Conservation (phyloP, 2,888 invertebrate species). For the Catocala fraxini region DNA sequence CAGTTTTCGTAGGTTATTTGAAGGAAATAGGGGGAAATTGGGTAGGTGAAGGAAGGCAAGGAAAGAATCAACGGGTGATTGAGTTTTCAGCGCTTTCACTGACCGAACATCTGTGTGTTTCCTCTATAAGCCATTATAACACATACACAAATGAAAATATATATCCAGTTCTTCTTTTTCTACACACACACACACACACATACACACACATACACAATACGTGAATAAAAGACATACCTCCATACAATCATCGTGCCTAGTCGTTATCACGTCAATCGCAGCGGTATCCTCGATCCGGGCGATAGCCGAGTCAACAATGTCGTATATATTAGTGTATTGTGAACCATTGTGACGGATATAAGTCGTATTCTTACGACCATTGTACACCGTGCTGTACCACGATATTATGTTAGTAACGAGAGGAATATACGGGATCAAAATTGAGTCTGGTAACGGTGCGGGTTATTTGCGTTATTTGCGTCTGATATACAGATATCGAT, state of each 20-base stretch:
- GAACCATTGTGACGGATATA: conserved; percentile 41
- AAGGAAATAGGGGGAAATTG: too few species aligned
- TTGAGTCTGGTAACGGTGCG: not conserved
- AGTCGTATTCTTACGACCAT: conserved; percentile 21
- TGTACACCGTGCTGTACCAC: conserved; percentile 8
- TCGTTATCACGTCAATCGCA: conserved; percentile 17
- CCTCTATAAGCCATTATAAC: too few species aligned
- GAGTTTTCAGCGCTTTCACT: too few species aligned
- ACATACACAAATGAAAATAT: too few species aligned
- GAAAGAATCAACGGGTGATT: too few species aligned
- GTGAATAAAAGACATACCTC: not conserved
- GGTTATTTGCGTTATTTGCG: too few species aligned
- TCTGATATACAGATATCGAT: too few species aligned
- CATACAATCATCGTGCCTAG: not conserved
- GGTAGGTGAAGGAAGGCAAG: too few species aligned
- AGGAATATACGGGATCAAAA: not conserved
- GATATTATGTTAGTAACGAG: not conserved
- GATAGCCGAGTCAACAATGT: conserved; percentile 31
- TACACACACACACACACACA: not conserved
- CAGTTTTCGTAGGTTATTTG: too few species aligned
- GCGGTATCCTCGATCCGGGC: conserved; percentile 3
- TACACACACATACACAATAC: too few species aligned
- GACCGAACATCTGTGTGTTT: too few species aligned
- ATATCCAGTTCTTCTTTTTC: too few species aligned
- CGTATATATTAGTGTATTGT: conserved; percentile 39